Base-by-base conservation (phyloP, 1,140 invertebrate species). In the Phenacoccus solenopsis region DNA sequence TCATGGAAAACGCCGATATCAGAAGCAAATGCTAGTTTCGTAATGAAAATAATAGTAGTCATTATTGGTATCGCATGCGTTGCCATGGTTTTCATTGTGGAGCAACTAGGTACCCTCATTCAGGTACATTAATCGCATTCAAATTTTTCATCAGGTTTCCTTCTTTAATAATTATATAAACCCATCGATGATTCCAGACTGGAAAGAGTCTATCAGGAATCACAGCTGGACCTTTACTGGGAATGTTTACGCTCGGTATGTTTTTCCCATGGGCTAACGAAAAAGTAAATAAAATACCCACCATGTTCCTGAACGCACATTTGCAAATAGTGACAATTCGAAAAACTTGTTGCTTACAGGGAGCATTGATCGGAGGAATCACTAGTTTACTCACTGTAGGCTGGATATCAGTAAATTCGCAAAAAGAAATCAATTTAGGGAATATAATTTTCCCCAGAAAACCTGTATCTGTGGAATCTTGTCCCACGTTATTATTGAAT, bases 341-440 rank as follows among this genome's bases (percentile, higher is more conserved):
- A n/a, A 5, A 1, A 27, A 9, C 67, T 49, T 20, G 30, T 56
- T 32, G 20, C 13, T 72, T 72, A 28, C 69, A 94, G 90, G 91
- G 92, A 27, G 91, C 90, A 0, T 79, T 90, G 72, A 81, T 80
- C n/a, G 92, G 91, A 5, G 85, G 88, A 0, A 38, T 91, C 0
- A 76, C 81, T 9, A 86, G 89, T 59, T 81, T 93, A 0, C 75
- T 83, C 3, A 80, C 93, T 4, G 86, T 91, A 24, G 85, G 88
- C 1, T 94, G 90, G 90, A 88, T 94, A 28, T 92, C 90, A 0
- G 81, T 94, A n/a, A 90, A 91, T 2, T 88, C 89, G 0, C 90
- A 93, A 76, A 81, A 88, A 1, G 84, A 87, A 9, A 87, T 90
- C 75, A 83, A 86, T 7, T 80, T 79, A 1, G 86, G 86, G 0